These are phyloP conservation scores for Ophraella communa DNA, from an alignment of 2,888 invertebrate species.

Conservation along the genomic window DNA sequence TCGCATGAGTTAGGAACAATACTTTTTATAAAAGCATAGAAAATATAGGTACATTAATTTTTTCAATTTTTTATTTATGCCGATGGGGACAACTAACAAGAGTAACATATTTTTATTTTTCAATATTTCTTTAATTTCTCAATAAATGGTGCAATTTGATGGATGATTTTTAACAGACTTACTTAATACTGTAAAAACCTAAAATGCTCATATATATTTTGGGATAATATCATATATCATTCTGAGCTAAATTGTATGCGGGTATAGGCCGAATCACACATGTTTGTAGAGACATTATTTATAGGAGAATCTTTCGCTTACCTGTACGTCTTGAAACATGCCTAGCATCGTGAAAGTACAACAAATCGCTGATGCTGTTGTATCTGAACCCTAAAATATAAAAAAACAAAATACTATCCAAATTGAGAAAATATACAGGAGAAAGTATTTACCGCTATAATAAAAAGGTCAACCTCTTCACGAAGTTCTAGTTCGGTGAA, in stretches of 20 bases:
- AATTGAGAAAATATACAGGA: background rate
- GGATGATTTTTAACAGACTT: too few relatives aligned
- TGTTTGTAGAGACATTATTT: background rate
- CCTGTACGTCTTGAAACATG: constrained; percentile 34
- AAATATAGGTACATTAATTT: too few relatives aligned
- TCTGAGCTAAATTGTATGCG: background rate
- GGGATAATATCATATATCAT: too few relatives aligned
- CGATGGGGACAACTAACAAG: too few relatives aligned
- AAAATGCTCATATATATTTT: too few relatives aligned
- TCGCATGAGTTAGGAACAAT: too few relatives aligned
- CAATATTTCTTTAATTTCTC: too few relatives aligned
- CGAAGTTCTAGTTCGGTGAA: constrained; percentile 28
- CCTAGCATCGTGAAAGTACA: constrained; percentile 46
- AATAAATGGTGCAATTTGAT: too few relatives aligned
- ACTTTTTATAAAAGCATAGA: too few relatives aligned
- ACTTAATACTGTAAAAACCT: too few relatives aligned
- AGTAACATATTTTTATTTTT: too few relatives aligned
- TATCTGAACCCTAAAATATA: constrained; percentile 41
- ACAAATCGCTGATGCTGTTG: constrained; percentile 46
- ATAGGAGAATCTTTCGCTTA: background rate
- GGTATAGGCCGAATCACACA: background rate
- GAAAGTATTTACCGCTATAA: constrained; percentile 64
- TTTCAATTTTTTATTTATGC: too few relatives aligned
- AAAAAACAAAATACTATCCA: background rate
- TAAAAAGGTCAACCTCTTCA: constrained; percentile 63